Evolutionary conservation across 2,888 invertebrate genomes (phyloP).

Genomic region (Polymixis flavicincta): DNA sequence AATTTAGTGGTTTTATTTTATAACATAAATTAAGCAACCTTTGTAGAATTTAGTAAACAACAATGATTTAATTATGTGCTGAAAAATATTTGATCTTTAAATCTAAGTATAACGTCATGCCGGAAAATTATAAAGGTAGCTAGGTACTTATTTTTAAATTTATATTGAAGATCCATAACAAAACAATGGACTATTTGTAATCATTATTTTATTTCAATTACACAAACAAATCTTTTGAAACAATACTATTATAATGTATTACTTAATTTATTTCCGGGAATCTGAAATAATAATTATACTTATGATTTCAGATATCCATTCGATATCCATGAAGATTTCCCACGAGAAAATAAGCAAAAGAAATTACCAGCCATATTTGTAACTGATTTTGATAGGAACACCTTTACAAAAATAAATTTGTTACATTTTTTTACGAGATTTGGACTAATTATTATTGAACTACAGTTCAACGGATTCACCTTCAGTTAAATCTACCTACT

Average conservation of each 20-base stretch:
- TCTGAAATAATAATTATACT: not conserved
- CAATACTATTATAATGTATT: not conserved
- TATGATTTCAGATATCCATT: too few relatives aligned
- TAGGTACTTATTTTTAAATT: not conserved
- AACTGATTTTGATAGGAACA: not conserved
- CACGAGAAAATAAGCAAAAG: not conserved
- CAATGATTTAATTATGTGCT: not conserved
- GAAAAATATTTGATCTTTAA: not conserved
- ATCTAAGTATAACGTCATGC: too few relatives aligned
- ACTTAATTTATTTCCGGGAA: not conserved
- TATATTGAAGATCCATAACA: not conserved
- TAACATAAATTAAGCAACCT: too few relatives aligned
- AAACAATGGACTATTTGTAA: not conserved
- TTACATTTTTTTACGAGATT: not conserved
- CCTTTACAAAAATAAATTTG: not conserved
- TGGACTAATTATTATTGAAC: not conserved
- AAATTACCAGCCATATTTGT: too few relatives aligned
- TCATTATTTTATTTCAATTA: not conserved
- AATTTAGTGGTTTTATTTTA: not conserved
- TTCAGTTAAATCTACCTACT: not conserved
- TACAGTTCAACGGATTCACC: not conserved
- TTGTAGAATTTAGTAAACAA: not conserved
- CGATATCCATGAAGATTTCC: not conserved
- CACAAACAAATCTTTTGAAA: not conserved
- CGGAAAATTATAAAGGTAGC: too few relatives aligned